These are phyloP conservation scores for Indicator maculatus DNA, from an alignment of 2,113 vertebrate species.

Conservation along the genomic window DNA sequence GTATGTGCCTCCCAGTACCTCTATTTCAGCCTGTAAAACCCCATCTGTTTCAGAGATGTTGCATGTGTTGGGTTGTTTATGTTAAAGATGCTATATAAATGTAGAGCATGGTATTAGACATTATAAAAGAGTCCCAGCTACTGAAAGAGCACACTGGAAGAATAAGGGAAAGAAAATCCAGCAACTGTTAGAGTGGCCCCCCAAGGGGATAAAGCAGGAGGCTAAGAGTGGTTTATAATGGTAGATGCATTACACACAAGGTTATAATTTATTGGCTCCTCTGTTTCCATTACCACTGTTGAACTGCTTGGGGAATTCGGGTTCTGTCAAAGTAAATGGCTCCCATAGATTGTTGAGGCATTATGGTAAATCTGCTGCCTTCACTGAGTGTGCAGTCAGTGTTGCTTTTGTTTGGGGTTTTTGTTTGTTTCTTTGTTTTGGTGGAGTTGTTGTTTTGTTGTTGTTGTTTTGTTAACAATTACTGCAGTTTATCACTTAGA, in stretches of 20 bases:
- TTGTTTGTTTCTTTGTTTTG: neutral
- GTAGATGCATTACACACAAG: conserved; percentile 39
- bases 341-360: conserved; percentile 25
- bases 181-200: neutral
- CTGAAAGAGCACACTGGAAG: conserved; percentile 1
- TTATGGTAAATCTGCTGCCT: conserved; percentile 33
- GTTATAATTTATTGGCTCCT: conserved; percentile 69
- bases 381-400: neutral
- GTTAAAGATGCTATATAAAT: neutral
- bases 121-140: neutral
- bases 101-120: neutral
- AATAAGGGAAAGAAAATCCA: conserved; percentile 29
- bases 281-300: conserved; percentile 59
- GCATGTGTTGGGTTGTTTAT: neutral
- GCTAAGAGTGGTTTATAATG: conserved; percentile 64
- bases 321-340: conserved; percentile 60
- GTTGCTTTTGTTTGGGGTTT: neutral
- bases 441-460: neutral
- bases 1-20: neutral
- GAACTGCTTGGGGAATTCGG: conserved; percentile 45
- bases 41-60: neutral
- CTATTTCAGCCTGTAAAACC: neutral
- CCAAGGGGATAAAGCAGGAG: conserved; percentile 11
- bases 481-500: neutral
- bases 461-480: neutral